These are phyloP conservation scores for Episyrphus balteatus DNA, from an alignment of 1,140 invertebrate genomes.

Conservation along the genomic window DNA sequence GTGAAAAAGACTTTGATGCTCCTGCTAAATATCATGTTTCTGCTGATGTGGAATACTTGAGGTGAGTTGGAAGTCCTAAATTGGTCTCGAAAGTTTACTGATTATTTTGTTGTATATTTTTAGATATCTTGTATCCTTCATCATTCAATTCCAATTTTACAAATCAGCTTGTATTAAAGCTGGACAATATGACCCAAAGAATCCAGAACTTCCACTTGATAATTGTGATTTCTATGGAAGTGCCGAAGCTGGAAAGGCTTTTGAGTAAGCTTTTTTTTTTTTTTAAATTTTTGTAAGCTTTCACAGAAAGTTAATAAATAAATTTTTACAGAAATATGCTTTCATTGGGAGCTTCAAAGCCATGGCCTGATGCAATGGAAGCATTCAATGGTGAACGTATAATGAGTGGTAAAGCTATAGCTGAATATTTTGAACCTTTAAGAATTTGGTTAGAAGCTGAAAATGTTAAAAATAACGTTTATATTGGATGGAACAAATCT, in stretches of 20 bases:
- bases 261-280: constrained; percentile 52
- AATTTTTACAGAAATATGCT: constrained; percentile 54
- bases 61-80: constrained; percentile 37
- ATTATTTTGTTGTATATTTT: neutral
- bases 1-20: constrained; percentile 74
- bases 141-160: constrained; percentile 89
- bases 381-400: constrained; percentile 61
- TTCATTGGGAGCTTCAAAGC: constrained; percentile 63
- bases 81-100: too few relatives aligned
- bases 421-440: constrained; percentile 68
- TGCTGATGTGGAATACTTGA: constrained; percentile 72
- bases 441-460: constrained; percentile 64
- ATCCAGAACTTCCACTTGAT: constrained; percentile 56
- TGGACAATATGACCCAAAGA: constrained; percentile 60
- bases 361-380: constrained; percentile 76
- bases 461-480: constrained; percentile 58
- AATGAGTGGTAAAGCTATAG: constrained; percentile 60
- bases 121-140: constrained; percentile 78
- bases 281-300: neutral
- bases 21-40: constrained; percentile 76
- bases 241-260: constrained; percentile 57
- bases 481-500: constrained; percentile 59
- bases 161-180: constrained; percentile 68
- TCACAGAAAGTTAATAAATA: neutral
- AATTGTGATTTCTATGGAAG: constrained; percentile 78